These are phyloP conservation scores for Halcyon senegalensis DNA, from an alignment of 2,113 vertebrate species.

Conservation along the genomic window DNA sequence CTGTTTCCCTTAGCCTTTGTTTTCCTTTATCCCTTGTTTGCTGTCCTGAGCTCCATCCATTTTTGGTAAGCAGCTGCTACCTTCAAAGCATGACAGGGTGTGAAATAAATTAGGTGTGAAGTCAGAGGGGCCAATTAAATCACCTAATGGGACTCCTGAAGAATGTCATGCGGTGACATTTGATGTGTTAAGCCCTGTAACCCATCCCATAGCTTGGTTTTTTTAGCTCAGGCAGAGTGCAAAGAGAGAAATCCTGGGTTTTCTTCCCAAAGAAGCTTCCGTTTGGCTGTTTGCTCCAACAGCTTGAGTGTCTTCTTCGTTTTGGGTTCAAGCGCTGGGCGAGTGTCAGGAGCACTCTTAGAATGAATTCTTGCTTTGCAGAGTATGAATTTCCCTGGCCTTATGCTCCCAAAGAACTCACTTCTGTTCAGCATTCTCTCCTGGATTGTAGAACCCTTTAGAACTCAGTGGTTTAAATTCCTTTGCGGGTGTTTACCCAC, in stretches of 20 bases:
- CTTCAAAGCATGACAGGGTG: background rate
- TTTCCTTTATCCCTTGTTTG: background rate
- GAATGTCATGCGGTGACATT: background rate
- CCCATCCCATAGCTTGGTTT: rapidly evolving
- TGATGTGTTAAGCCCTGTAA: background rate
- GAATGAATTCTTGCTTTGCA: background rate
- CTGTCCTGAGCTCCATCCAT: background rate
- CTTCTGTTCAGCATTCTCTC: background rate
- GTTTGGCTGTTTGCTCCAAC: background rate
- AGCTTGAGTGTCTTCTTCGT: rapidly evolving
- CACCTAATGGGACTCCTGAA: no score
- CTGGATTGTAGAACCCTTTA: background rate
- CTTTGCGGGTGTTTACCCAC: background rate
- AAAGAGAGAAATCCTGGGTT: background rate
- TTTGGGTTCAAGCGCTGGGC: background rate
- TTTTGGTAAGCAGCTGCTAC: background rate
- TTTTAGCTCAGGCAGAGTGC: background rate
- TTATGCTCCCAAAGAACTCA: rapidly evolving
- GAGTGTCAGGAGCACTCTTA: background rate
- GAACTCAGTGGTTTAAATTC: background rate
- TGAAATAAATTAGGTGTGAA: background rate
- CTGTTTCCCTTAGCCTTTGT: rapidly evolving
- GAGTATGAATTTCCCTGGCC: background rate
- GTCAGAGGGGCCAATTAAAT: background rate
- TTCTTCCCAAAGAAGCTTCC: rapidly evolving